Conservation (phyloP, 1,140 invertebrate genomes). For the Drosophila lini region DNA sequence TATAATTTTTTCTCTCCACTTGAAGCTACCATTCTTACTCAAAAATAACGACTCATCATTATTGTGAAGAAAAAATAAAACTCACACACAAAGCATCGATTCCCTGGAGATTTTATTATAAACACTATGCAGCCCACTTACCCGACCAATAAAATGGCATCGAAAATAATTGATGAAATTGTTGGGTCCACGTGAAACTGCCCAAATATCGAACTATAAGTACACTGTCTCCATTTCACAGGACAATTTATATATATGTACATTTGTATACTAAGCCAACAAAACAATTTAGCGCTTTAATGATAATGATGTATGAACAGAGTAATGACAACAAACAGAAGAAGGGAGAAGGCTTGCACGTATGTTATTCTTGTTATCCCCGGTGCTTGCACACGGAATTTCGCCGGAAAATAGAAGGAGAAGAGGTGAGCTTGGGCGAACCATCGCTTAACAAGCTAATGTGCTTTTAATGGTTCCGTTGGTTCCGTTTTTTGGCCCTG, state of each 20-base stretch:
- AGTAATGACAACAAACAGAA: conserved; percentile 72
- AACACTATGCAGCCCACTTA: conserved; percentile 12
- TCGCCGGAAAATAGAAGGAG: conserved; percentile 8
- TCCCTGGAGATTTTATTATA: conserved; percentile 45
- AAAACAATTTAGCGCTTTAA: conserved; percentile 82
- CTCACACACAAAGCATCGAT: background rate
- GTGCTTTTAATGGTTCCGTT: conserved; percentile 79
- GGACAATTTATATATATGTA: conserved; percentile 24
- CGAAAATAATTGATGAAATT: conserved; percentile 53
- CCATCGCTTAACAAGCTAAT: conserved; percentile 77
- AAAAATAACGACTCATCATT: background rate
- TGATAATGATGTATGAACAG: conserved; percentile 82
- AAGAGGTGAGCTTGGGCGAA: conserved; percentile 37
- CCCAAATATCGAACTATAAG: conserved; percentile 23
- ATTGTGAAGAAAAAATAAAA: conserved; percentile 2
- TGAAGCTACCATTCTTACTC: background rate
- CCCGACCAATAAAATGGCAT: conserved; percentile 25
- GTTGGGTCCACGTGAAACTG: conserved; percentile 40
- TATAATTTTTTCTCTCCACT: too few species aligned
- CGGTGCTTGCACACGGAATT: conserved; percentile 32
- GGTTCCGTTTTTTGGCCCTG: conserved; percentile 46
- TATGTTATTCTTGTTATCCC: conserved; percentile 53
- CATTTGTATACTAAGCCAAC: conserved; percentile 52
- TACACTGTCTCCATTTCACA: conserved; percentile 7
- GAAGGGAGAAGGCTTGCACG: conserved; percentile 54